Percentiles rank a stretch among this genome's conserved stretches.
Conservation (phyloP, 2,888 invertebrate species). For the Nomada fabriciana region DNA sequence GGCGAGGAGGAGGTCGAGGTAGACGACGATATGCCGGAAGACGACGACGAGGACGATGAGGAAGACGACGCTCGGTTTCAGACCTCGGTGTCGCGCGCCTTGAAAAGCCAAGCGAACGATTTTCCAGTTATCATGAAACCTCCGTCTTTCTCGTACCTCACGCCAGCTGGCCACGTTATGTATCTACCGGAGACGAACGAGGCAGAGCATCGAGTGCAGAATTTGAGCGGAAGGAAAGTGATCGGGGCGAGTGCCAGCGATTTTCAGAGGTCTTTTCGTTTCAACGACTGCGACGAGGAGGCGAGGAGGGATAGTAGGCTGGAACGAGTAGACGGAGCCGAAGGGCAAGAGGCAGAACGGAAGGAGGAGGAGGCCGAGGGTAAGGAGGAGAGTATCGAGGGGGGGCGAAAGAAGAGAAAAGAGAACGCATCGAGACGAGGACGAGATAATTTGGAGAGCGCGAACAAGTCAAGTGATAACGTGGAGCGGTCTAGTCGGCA, state of each 20-base stretch:
- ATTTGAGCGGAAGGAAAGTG: constrained; percentile 65
- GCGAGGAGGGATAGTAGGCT: background rate
- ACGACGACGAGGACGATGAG: constrained; percentile 2
- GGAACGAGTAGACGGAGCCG: background rate
- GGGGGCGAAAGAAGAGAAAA: background rate
- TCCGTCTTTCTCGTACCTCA: constrained; percentile 86
- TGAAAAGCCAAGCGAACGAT: constrained; percentile 63
- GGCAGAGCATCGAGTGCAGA: constrained; percentile 71
- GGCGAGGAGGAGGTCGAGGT: constrained; percentile 7
- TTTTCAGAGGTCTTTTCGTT: constrained; percentile 37
- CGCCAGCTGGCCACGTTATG: constrained; percentile 91
- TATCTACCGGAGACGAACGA: constrained; percentile 88
- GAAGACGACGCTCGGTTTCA: constrained; percentile 14
- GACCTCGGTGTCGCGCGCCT: constrained; percentile 42
- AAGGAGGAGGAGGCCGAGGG: background rate
- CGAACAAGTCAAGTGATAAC: constrained; percentile 33
- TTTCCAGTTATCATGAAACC: constrained; percentile 80
- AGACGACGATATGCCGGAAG: constrained; percentile 25
- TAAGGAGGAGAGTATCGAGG: background rate
- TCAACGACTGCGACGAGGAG: constrained; percentile 13
- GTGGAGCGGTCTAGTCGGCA: constrained; percentile 79
- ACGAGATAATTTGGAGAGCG: constrained; percentile 51
- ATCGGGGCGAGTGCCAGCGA: background rate
- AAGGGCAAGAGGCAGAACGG: background rate
- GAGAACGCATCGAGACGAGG: constrained; percentile 50